These are phyloP conservation scores for Bursaphelenchus mucronatus DNA, from an alignment of 1,140 invertebrate genomes.

Conservation along the genomic window DNA sequence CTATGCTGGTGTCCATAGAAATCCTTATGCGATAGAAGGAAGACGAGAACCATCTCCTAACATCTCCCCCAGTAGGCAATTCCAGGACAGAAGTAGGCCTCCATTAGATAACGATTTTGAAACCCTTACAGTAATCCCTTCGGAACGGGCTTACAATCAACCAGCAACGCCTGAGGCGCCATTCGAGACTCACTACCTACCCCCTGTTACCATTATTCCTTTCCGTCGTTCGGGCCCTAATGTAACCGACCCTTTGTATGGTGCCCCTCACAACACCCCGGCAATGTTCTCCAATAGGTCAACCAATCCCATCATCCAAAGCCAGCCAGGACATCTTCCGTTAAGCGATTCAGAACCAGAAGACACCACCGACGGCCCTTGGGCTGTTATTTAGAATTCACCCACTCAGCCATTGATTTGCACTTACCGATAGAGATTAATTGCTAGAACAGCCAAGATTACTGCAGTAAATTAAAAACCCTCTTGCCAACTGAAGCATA, in stretches of 20 bases:
- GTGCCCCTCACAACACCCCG: neutral
- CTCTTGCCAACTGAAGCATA: too few relatives aligned
- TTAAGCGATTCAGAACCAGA: neutral
- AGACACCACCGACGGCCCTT: neutral
- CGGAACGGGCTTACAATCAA: constrained; percentile 1
- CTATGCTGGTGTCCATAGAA: neutral
- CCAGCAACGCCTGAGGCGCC: constrained; percentile 1
- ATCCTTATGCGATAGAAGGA: neutral
- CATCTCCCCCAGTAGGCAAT: constrained; percentile 12
- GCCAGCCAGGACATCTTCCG: constrained; percentile 10
- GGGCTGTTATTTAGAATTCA: too few relatives aligned
- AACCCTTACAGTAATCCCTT: neutral
- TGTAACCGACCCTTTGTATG: neutral
- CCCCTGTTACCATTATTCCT: constrained; percentile 3
- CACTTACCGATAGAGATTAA: too few relatives aligned
- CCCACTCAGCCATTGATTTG: too few relatives aligned
- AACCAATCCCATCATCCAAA: constrained; percentile 1
- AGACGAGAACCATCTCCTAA: neutral
- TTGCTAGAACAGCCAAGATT: too few relatives aligned
- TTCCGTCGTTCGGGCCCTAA: neutral
- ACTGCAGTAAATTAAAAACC: too few relatives aligned
- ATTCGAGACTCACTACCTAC: constrained; percentile 10
- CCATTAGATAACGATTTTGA: neutral
- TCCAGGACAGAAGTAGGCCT: neutral
- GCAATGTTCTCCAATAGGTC: neutral